A percentile compares a stretch with the other conserved stretches of the same genome.
Evolutionary conservation across 1,140 invertebrate species (phyloP).

Genomic region (Macrosteles quadrilineatus): DNA sequence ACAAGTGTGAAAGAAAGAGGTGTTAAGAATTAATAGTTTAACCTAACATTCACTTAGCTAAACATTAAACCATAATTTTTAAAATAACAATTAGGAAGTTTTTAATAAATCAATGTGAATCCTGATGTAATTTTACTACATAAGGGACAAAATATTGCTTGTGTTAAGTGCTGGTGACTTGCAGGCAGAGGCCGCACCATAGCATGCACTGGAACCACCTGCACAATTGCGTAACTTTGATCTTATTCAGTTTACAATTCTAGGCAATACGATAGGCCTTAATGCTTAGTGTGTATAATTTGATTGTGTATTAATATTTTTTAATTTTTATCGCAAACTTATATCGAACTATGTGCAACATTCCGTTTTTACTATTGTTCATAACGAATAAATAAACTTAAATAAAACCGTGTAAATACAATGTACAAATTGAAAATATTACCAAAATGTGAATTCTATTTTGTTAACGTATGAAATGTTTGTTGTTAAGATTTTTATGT

Average conservation of each 20-base stretch:
- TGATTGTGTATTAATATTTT: constrained; percentile 2
- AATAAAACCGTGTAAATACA: constrained; percentile 15
- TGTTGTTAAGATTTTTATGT: constrained; percentile 25
- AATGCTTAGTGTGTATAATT: constrained; percentile 22
- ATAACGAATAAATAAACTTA: constrained; percentile 14
- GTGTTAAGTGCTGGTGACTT: too few relatives aligned
- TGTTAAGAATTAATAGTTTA: too few relatives aligned
- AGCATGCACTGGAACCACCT: not conserved
- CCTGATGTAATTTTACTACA: too few relatives aligned
- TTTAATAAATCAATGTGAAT: too few relatives aligned
- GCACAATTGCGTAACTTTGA: not conserved
- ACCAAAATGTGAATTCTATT: constrained; percentile 15
- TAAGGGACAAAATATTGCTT: too few relatives aligned
- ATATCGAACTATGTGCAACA: not conserved
- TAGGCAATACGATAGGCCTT: constrained; percentile 20
- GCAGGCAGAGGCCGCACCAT: not conserved
- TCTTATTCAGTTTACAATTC: not conserved
- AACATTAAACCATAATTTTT: too few relatives aligned
- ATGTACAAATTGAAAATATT: constrained; percentile 21
- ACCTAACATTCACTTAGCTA: too few relatives aligned
- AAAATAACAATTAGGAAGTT: too few relatives aligned
- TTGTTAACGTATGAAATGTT: constrained; percentile 19
- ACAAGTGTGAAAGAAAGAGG: too few relatives aligned
- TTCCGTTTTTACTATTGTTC: constrained; percentile 5
- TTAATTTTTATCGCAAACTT: not conserved